phyloP scores from a whole-genome alignment of 1,140 invertebrate species.

The Caenorhabditis briggsae region DNA sequence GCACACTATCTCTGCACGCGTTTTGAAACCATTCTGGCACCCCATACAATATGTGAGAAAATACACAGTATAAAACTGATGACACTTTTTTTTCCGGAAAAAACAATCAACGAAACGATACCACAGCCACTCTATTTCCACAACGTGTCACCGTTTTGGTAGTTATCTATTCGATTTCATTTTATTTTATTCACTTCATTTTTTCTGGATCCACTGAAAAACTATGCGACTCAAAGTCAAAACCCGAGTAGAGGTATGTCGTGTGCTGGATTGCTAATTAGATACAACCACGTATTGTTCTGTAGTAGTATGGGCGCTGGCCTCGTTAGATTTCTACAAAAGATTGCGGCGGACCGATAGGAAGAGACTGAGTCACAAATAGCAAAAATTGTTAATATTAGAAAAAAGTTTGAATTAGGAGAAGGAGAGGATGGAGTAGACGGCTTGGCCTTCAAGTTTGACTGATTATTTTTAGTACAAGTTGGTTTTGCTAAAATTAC shows the following conservation, averaged over 20 bases:
- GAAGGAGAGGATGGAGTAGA: too few relatives aligned
- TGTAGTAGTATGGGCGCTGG: slow-evolving; percentile 2
- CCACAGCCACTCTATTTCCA: slow-evolving; percentile 40
- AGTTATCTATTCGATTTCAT: background rate
- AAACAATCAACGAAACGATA: slow-evolving; percentile 14
- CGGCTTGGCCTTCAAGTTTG: too few relatives aligned
- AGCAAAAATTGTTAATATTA: slow-evolving; percentile 9
- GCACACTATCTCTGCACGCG: background rate
- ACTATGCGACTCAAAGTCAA: slow-evolving; percentile 28
- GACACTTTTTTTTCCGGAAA: slow-evolving; percentile 37
- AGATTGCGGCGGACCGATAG: slow-evolving; percentile 17
- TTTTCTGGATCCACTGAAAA: background rate
- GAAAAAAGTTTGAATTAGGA: background rate
- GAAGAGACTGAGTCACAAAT: background rate
- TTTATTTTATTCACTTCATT: background rate
- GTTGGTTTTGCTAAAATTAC: too few relatives aligned
- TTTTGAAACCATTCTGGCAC: slow-evolving; percentile 52
- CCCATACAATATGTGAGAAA: slow-evolving; percentile 53
- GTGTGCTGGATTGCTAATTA: background rate
- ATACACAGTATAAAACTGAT: slow-evolving; percentile 56
- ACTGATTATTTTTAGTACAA: too few relatives aligned
- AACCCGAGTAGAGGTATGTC: slow-evolving; percentile 44
- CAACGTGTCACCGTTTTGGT: slow-evolving; percentile 2
- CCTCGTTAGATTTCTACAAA: slow-evolving; percentile 38
- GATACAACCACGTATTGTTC: slow-evolving; percentile 40